Evolutionary conservation across 2,113 vertebrate genomes (phyloP).

Genomic region (Chiloscyllium plagiosum): DNA sequence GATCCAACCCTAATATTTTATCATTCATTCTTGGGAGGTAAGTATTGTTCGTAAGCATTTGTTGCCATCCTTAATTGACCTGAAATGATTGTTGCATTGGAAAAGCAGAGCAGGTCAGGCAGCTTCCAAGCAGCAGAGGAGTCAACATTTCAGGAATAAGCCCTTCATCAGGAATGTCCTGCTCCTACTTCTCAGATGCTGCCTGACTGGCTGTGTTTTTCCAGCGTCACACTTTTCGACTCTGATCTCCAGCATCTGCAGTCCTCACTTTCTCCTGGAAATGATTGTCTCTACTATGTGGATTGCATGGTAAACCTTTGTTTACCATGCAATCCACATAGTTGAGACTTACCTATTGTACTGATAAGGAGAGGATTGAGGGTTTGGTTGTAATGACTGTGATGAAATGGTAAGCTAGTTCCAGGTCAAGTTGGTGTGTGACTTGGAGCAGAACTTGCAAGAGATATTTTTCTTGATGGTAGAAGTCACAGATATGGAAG

Average conservation of each 20-base stretch:
- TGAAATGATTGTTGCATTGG: too few relatives aligned
- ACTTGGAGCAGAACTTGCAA: background rate
- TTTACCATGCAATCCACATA: background rate
- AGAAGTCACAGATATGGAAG: background rate
- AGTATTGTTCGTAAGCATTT: background rate
- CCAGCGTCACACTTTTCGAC: too few relatives aligned
- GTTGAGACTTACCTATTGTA: background rate
- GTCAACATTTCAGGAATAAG: too few relatives aligned
- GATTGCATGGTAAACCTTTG: too few relatives aligned
- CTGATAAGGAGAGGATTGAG: background rate
- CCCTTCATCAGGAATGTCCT: too few relatives aligned
- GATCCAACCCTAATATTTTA: background rate
- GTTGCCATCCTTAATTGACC: background rate
- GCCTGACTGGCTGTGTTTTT: too few relatives aligned
- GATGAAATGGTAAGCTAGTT: background rate
- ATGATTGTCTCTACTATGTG: too few relatives aligned
- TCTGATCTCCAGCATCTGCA: too few relatives aligned
- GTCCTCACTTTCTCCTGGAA: background rate
- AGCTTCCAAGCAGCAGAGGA: too few relatives aligned
- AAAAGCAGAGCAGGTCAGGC: too few relatives aligned
- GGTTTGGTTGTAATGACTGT: background rate
- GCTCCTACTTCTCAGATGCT: too few relatives aligned
- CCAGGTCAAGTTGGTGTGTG: background rate
- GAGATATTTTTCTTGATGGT: background rate
- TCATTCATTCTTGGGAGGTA: background rate